Evolutionary conservation across 37 sponge, comb jelly and placozoan species (phyloP), one percentile per base, ranked within the genome.

Genomic region (Bolinopsis microptera): DNA sequence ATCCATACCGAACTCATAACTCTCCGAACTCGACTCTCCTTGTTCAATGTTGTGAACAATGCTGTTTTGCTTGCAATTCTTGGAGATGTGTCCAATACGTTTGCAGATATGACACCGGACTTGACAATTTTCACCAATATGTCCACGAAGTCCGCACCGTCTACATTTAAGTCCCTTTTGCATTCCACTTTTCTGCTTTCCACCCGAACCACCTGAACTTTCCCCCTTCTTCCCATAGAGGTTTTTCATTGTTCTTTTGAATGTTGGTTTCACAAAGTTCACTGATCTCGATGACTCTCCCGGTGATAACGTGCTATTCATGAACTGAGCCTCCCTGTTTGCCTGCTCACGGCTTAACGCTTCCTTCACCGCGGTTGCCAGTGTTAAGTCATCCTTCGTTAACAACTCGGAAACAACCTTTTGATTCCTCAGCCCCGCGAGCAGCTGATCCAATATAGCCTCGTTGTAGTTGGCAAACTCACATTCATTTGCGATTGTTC

Each of bases 141-240:
- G 74, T 26, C 74, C 74, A 9, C 30, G 25, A 22, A 70, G 74
- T 28, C 74, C 74, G 30, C 74, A 70, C 26, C 74, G 74, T 24
- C 74, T n/a, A 70, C 74, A 70, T 26, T 70, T 70, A 70, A 70
- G 74, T 26, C 74, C 74, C 74, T 70, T 70, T n/a, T 70, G 74
- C 74, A n/a, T n/a, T n/a, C n/a, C n/a, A n/a, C n/a, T n/a, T n/a
- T 70, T 70, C 24, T 70, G 5, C 21, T 70, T 70, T 28, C 74
- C 74, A 70, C 25, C 2, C 24, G 5, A 3, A 28, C 21, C 21
- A 13, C 5, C 13, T 48, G 61, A n/a, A n/a, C n/a, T n/a, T n/a
- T n/a, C n/a, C n/a, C n/a, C n/a, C n/a, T n/a, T n/a, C n/a, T n/a
- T n/a, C n/a, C n/a, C n/a, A n/a, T n/a, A n/a, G n/a, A n/a, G n/a